phyloP scores from a whole-genome alignment of 2,888 invertebrate genomes.

The Campoplex nolae region DNA sequence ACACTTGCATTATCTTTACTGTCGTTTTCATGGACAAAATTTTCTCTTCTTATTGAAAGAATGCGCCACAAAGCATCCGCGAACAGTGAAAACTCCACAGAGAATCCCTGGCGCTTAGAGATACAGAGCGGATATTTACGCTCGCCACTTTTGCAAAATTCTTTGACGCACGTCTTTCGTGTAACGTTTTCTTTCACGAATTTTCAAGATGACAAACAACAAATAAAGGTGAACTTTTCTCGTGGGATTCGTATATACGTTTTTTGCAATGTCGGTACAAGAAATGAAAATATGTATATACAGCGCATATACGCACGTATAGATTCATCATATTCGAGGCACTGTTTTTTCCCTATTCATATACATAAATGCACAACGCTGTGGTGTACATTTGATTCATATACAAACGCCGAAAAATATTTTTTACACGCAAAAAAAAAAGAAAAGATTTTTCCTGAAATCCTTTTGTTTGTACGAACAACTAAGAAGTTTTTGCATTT shows the following conservation, averaged over 20 bases:
- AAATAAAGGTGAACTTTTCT: conserved; percentile 16
- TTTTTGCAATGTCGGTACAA: background rate
- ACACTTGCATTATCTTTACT: conserved; percentile 5
- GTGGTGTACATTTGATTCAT: background rate
- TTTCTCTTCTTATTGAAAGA: conserved; percentile 16
- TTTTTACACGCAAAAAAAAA: background rate
- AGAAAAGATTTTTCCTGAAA: background rate
- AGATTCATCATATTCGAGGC: conserved; percentile 13
- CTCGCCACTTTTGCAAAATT: conserved; percentile 53
- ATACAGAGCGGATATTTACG: conserved; percentile 56
- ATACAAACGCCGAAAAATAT: conserved; percentile 20
- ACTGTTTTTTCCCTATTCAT: conserved; percentile 7
- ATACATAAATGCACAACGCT: background rate
- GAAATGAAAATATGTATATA: background rate
- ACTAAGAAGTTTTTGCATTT: background rate
- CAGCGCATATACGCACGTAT: background rate
- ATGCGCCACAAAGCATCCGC: background rate
- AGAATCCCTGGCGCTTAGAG: conserved; percentile 47
- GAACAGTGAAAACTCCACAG: conserved; percentile 27
- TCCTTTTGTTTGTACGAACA: background rate
- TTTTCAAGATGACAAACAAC: conserved; percentile 55
- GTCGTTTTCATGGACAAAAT: conserved; percentile 34
- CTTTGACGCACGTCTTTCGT: conserved; percentile 41
- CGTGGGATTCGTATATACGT: background rate
- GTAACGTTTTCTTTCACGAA: conserved; percentile 9